Evolutionary conservation across 2,888 invertebrate genomes (phyloP), one percentile per base, ranked within the genome.

Genomic region (Himalopsyche kuldschensis): DNA sequence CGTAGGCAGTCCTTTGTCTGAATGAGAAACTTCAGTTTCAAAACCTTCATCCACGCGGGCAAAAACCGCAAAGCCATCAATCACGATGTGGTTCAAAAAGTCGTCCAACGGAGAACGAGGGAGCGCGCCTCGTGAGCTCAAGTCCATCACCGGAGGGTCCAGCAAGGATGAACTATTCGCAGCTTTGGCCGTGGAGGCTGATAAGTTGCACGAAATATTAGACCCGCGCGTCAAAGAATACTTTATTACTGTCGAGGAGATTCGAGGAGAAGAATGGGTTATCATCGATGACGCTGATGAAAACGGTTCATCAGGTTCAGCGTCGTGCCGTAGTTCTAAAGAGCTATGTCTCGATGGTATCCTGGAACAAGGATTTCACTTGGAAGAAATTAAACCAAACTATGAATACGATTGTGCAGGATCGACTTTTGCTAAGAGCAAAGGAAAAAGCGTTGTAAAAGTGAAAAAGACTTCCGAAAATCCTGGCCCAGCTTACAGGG

Each of bases 31-130:
- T 90, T 91, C 89, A 91, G 92, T 87, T 93, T 93, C 89, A 93
- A 92, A 86, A 92, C 93, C 88, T 94, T 93, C 89, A 90, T 93
- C 87, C 91, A 92, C 89, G 93, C 94, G 91, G 93, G 93, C 86
- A 92, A 90, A 88, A 94, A 93, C 92, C 93, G 93, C 91, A 90
- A 89, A 88, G 90, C 89, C 80, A 93, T 93, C 87, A 89, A 91
- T 87, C 90, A 94, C 93, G 94, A 93, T 90, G 88, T 94, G 93
- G 93, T 93, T 93, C 93, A 94, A 89, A 94, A 94, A 90, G 91
- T 93, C 91, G 92, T 94, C 90, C 91, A 91, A 84, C 90, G 92
- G 88, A 93, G 92, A 88, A 89, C 90, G 87, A 91, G 93, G 82
- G 93, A 93, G 88, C 89, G 90, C 41, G 86, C 78, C 15, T 27